These are phyloP conservation scores for Epinotia nisella DNA, from an alignment of 2,888 invertebrate species.

Conservation along the genomic window DNA sequence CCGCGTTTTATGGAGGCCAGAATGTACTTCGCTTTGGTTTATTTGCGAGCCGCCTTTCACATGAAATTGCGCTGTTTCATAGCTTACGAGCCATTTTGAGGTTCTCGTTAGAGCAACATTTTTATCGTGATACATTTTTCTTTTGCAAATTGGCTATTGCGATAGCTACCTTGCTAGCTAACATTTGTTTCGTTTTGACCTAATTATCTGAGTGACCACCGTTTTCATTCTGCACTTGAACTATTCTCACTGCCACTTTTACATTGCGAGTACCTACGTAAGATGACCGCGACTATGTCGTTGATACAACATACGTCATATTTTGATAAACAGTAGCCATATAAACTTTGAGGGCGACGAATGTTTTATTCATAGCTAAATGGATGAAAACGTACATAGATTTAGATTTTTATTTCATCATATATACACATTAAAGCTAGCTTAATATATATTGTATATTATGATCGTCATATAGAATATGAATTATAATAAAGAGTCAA, in stretches of 20 bases:
- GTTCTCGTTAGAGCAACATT: conserved; percentile 76
- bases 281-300: not conserved
- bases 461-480: no score
- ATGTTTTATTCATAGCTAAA: no score
- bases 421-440: no score
- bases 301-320: not conserved
- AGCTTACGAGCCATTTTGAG: conserved; percentile 80
- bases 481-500: no score
- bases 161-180: conserved; percentile 54
- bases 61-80: conserved; percentile 83
- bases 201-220: conserved; percentile 33
- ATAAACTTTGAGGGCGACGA: no score
- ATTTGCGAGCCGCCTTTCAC: conserved; percentile 80
- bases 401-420: no score
- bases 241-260: conserved; percentile 34
- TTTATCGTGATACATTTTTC: conserved; percentile 74
- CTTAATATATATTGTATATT: no score
- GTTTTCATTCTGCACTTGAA: conserved; percentile 47
- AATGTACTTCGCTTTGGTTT: conserved; percentile 81
- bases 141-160: conserved; percentile 68
- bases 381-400: no score
- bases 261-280: not conserved
- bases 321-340: not conserved
- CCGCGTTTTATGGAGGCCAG: conserved; percentile 81
- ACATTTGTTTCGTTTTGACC: conserved; percentile 53